These are phyloP conservation scores for Chelmon rostratus DNA, from an alignment of 2,797 vertebrate species.

Conservation along the genomic window DNA sequence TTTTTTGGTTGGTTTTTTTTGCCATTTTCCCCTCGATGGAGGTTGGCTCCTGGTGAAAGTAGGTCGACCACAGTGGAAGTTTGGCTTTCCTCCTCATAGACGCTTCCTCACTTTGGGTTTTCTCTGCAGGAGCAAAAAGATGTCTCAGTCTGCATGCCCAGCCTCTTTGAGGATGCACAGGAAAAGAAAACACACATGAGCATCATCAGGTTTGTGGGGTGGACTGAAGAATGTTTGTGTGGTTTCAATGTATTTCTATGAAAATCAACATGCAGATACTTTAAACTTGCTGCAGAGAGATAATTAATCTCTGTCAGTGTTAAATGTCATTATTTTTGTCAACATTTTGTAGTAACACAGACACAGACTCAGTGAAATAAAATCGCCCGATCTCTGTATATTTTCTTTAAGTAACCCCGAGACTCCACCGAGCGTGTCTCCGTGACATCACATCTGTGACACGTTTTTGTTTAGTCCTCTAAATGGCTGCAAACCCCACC, in stretches of 20 bases:
- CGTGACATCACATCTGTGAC: too few species aligned
- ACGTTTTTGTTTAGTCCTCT: too few species aligned
- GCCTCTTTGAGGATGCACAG: constrained; percentile 21
- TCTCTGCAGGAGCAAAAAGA: constrained; percentile 52
- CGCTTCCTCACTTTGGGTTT: constrained; percentile 51
- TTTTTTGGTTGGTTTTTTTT: constrained; percentile 25
- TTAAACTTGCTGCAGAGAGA: background rate
- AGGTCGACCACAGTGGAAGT: constrained; percentile 67
- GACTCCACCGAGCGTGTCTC: too few species aligned
- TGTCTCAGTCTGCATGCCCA: background rate
- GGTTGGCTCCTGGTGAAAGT: constrained; percentile 60
- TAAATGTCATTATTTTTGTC: background rate
- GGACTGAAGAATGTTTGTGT: background rate
- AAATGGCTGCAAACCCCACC: too few species aligned
- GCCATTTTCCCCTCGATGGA: constrained; percentile 23
- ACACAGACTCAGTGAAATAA: background rate
- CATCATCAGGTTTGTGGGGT: background rate
- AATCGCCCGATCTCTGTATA: too few species aligned
- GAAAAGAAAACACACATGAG: constrained; percentile 4
- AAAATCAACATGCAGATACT: background rate
- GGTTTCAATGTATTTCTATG: background rate
- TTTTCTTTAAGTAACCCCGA: too few species aligned
- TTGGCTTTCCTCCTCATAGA: constrained; percentile 49
- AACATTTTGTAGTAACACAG: background rate
- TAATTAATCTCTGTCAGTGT: background rate